Percentiles rank a stretch among this genome's conserved stretches.
phyloP scores from a whole-genome alignment of 2,113 vertebrate species.

The Mirounga angustirostris region DNA sequence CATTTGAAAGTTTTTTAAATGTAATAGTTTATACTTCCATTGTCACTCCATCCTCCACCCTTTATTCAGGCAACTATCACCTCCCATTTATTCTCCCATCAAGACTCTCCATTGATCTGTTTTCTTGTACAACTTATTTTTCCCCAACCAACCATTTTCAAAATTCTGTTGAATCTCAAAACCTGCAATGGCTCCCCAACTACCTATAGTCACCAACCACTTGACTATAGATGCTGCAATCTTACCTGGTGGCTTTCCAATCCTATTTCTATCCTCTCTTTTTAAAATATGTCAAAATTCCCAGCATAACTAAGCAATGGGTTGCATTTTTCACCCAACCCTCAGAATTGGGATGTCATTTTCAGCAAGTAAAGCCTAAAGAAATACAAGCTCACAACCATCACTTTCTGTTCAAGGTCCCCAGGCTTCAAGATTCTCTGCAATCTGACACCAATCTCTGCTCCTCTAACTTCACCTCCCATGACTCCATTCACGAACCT shows the following conservation, averaged over 20 bases:
- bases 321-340: not conserved
- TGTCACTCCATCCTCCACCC: not conserved
- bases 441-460: not conserved
- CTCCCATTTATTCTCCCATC: not conserved
- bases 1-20: not conserved
- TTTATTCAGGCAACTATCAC: not conserved
- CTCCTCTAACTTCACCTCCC: not conserved
- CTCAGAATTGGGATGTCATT: not conserved
- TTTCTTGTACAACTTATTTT: not conserved
- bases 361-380: not conserved
- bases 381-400: not conserved
- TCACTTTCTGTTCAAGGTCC: not conserved
- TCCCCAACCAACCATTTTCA: not conserved
- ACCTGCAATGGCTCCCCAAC: not conserved
- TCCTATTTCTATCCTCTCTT: not conserved
- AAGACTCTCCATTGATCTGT: not conserved
- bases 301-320: not conserved
- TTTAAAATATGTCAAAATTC: not conserved
- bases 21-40: not conserved
- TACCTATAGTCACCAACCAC: not conserved
- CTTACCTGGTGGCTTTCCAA: not conserved
- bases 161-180: not conserved
- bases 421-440: not conserved
- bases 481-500: not conserved
- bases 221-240: not conserved